These are phyloP conservation scores for Bicyclus anynana DNA, from an alignment of 1,140 invertebrate genomes.

Conservation along the genomic window DNA sequence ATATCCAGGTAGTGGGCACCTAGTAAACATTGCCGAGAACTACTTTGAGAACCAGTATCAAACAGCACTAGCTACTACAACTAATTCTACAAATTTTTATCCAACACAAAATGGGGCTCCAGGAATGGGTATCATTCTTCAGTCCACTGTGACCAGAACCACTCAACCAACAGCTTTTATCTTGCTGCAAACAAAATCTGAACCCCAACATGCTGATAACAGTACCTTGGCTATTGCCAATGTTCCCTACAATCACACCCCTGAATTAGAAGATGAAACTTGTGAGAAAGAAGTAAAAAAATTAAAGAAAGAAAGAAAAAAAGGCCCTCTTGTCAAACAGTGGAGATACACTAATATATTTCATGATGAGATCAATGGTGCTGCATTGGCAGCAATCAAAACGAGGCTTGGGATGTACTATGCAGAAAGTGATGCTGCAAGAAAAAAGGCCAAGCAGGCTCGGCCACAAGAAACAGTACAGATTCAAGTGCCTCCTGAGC, in stretches of 20 bases:
- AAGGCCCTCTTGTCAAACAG: conserved; percentile 71
- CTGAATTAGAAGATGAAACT: conserved; percentile 31
- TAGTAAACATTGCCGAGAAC: conserved; percentile 74
- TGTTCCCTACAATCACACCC: conserved; percentile 39
- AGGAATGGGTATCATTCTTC: conserved; percentile 64
- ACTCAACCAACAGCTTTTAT: conserved; percentile 62
- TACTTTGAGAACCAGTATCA: conserved; percentile 72
- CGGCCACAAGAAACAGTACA: conserved; percentile 51
- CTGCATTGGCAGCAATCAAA: conserved; percentile 71
- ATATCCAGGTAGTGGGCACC: conserved; percentile 69
- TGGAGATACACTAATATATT: conserved; percentile 76
- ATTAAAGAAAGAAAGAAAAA: conserved; percentile 60
- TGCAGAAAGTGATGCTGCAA: conserved; percentile 68
- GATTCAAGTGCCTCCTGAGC: conserved; percentile 49
- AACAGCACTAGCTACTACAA: conserved; percentile 46
- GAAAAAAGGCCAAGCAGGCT: conserved; percentile 66
- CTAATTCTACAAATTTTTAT: conserved; percentile 60
- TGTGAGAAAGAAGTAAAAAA: conserved; percentile 43
- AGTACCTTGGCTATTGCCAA: conserved; percentile 45
- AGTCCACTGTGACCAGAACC: conserved; percentile 50
- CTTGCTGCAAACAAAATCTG: conserved; percentile 63
- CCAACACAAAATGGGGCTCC: conserved; percentile 59
- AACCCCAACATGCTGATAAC: conserved; percentile 39
- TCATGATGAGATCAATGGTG: conserved; percentile 75
- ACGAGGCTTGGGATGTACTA: conserved; percentile 74